phyloP scores from a whole-genome alignment of 2,797 vertebrate species.

The Crocidura indochinensis region DNA sequence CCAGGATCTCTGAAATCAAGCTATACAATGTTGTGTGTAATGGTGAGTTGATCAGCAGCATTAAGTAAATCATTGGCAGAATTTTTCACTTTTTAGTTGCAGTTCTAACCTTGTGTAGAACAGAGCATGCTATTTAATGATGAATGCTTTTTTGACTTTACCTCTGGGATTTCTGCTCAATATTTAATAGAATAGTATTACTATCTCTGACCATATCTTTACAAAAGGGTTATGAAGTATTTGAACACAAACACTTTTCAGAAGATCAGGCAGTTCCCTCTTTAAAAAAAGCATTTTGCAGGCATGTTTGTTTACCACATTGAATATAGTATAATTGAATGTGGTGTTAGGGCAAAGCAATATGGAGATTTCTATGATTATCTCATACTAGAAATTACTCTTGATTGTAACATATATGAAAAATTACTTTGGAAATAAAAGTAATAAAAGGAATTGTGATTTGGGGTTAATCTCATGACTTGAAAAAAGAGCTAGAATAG shows the following conservation, averaged over 20 bases:
- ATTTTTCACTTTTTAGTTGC: conserved; percentile 52
- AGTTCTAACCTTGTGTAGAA: conserved; percentile 48
- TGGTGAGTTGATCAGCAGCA: too few species aligned
- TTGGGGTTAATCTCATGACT: conserved; percentile 43
- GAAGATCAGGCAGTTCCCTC: conserved; percentile 66
- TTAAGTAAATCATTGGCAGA: background rate
- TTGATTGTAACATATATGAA: background rate
- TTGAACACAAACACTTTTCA: conserved; percentile 69
- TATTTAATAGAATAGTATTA: conserved; percentile 74
- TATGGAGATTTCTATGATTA: background rate
- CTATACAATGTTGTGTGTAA: background rate
- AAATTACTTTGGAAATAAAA: conserved; percentile 39
- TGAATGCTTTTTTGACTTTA: conserved; percentile 71
- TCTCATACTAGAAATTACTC: conserved; percentile 28
- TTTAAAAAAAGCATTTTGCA: conserved; percentile 24
- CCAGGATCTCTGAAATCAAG: background rate
- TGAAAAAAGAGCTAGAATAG: background rate
- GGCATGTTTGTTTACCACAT: background rate
- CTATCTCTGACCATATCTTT: conserved; percentile 64
- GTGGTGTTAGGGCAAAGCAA: conserved; percentile 43
- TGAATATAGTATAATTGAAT: too few species aligned
- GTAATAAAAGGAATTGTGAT: background rate
- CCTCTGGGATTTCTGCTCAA: conserved; percentile 68
- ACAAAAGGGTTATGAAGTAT: conserved; percentile 64
- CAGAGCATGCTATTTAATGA: conserved; percentile 50